A percentile compares a stretch with the other conserved stretches of the same genome.
Conservation (phyloP, 2,113 vertebrate species). For the Tetrao urogallus region DNA sequence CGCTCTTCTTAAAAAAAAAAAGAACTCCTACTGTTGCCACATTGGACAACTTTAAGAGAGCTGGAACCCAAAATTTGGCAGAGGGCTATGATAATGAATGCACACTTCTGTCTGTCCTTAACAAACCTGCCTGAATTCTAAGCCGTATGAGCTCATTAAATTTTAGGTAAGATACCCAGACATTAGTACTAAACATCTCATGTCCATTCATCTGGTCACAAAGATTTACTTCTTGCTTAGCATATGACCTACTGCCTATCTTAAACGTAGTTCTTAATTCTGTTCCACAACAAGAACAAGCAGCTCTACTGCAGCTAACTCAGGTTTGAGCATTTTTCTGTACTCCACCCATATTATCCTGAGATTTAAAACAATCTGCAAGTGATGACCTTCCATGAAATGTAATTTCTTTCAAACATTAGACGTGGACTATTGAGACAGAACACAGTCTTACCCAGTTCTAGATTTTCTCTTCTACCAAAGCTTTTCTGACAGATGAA, state of each 20-base stretch:
- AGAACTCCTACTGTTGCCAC: not conserved
- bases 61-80: not conserved
- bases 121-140: not conserved
- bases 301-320: not conserved
- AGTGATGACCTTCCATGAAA: not conserved
- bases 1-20: not conserved
- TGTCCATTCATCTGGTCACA: not conserved
- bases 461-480: not conserved
- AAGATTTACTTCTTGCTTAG: not conserved
- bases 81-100: not conserved
- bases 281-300: not conserved
- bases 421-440: fast-evolving
- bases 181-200: not conserved
- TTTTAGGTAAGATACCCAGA: not conserved
- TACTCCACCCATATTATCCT: not conserved
- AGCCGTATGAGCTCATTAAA: not conserved
- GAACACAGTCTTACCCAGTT: not conserved
- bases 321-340: not conserved
- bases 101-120: not conserved
- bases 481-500: not conserved
- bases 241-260: not conserved
- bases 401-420: not conserved
- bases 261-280: not conserved
- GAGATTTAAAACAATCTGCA: not conserved
- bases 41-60: not conserved